Evolutionary conservation across 2,888 invertebrate species (phyloP), one percentile per base, ranked within the genome.

Genomic region (Tenthredo livida): DNA sequence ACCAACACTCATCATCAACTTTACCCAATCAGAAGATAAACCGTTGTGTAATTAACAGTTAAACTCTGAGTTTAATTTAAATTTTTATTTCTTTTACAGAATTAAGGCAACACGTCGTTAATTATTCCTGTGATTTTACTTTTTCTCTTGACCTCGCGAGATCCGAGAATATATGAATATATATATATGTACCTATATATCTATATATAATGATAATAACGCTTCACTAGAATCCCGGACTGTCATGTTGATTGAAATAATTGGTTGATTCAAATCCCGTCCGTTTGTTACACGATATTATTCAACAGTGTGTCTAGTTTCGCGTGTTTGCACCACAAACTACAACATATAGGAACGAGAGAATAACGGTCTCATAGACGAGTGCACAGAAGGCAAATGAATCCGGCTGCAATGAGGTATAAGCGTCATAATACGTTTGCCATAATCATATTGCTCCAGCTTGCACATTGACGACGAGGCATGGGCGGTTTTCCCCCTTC

Each of bases 391-490:
- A 89, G 87, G 86, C 85, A 86, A 87, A 88, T 85, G 87, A 88
- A 89, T 88, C 87, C 87, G 84, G 86, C 84, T 85, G 87, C 87
- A 86, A 77, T 40, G 77, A 37, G 61, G 17, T 61, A 77, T 50
- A 43, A 61, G 58, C 87, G 86, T 88, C 89, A 87, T 89, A 88
- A 87, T 86, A 85, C 85, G 87, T 88, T 87, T 86, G 86, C 85
- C 86, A 87, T 89, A 89, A 89, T 87, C 87, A 88, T 87, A 87
- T 87, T 87, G 80, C 86, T 85, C 82, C 77, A 85, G 87, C 86
- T 87, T 80, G 80, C 80, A 61, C 77, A 77, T 77, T 54, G 77
- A 77, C 54, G 77, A 40, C 77, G 73, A 6, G 21, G 40, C 33
- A 33, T 67, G 15, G 17, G 10, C 12, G 40, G n/a, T 43, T 73